Evolutionary conservation across 1,140 invertebrate genomes (phyloP).

Genomic region (Leptoteleia sp.): DNA sequence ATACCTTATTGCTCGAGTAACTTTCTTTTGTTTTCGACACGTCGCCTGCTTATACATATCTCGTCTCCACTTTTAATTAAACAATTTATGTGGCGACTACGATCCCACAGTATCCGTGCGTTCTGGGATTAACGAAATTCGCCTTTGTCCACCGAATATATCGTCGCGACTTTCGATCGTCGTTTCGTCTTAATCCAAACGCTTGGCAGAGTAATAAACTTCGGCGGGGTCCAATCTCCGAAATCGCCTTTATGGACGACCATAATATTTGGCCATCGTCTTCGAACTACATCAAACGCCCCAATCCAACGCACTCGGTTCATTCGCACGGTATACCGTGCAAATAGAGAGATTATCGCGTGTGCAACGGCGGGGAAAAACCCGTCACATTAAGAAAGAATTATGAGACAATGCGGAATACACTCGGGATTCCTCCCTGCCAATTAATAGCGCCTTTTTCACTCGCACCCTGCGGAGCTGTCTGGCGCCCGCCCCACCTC

Average conservation of each 20-base stretch:
- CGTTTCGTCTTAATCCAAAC: conserved; percentile 76
- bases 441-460: conserved; percentile 76
- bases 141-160: conserved; percentile 38
- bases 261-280: conserved; percentile 74
- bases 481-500: conserved; percentile 8
- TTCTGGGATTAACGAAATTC: conserved; percentile 28
- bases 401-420: conserved; percentile 73
- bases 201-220: conserved; percentile 73
- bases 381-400: conserved; percentile 79
- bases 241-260: conserved; percentile 75
- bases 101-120: not conserved
- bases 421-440: conserved; percentile 69
- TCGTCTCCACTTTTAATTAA: conserved; percentile 17
- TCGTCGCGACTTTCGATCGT: conserved; percentile 74
- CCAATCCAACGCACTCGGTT: conserved; percentile 63
- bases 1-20: conserved; percentile 9
- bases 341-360: conserved; percentile 74
- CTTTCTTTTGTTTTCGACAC: conserved; percentile 21
- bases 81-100: conserved; percentile 8
- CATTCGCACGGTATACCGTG: conserved; percentile 65
- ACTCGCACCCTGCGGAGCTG: not conserved
- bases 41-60: conserved; percentile 5
- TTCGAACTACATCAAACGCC: conserved; percentile 51
- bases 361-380: conserved; percentile 64
- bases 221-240: conserved; percentile 74